Evolutionary conservation across 2,888 invertebrate genomes (phyloP).

Genomic region (Temnothorax ravouxi): DNA sequence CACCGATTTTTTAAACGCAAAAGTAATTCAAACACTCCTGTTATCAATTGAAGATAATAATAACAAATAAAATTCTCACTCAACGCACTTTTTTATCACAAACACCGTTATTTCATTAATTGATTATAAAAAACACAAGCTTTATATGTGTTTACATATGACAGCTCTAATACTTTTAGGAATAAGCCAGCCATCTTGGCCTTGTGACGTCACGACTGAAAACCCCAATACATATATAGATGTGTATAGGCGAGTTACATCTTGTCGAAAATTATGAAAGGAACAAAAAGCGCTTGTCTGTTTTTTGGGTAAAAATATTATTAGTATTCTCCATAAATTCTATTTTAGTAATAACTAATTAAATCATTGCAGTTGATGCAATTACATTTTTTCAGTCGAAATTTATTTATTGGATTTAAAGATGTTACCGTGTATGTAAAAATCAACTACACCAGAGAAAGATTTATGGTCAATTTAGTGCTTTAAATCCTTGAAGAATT

Average conservation of each 20-base stretch:
- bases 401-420: background rate
- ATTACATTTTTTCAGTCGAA: background rate
- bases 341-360: background rate
- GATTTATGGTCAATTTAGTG: constrained; percentile 36
- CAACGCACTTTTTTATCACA: too few relatives aligned
- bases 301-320: background rate
- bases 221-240: too few relatives aligned
- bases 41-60: too few relatives aligned
- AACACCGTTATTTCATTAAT: too few relatives aligned
- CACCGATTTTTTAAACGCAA: too few relatives aligned
- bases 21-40: too few relatives aligned
- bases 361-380: background rate
- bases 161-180: too few relatives aligned
- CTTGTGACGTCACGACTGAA: too few relatives aligned
- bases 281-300: background rate
- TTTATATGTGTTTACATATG: too few relatives aligned
- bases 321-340: background rate
- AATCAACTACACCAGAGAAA: background rate
- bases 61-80: too few relatives aligned
- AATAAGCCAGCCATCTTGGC: too few relatives aligned
- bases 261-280: background rate
- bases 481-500: background rate
- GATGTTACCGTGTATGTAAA: constrained; percentile 11
- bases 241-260: background rate
- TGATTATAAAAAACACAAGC: too few relatives aligned